Percentiles rank a stretch among this genome's conserved stretches.
phyloP scores from a whole-genome alignment of 2,888 invertebrate species.

The Schizotus pectinicornis region DNA sequence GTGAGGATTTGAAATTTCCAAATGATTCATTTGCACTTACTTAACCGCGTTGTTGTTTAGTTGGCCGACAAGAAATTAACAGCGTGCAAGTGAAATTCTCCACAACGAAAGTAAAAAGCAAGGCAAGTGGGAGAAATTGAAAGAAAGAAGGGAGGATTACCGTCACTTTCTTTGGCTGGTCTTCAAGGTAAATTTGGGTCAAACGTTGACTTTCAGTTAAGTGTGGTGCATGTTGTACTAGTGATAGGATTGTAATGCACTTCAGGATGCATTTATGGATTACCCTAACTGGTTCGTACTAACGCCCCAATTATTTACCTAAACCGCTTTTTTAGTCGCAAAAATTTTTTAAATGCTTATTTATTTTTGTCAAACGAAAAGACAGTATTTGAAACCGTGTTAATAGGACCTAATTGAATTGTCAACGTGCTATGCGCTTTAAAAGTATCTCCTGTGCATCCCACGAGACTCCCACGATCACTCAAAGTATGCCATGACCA shows the following conservation, averaged over 20 bases:
- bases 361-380: constrained; percentile 1
- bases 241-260: constrained; percentile 38
- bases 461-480: constrained; percentile 20
- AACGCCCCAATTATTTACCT: neutral
- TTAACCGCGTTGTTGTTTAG: neutral
- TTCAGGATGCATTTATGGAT: constrained; percentile 46
- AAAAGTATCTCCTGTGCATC: neutral
- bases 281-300: constrained; percentile 42
- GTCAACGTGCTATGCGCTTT: neutral
- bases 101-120: constrained; percentile 56
- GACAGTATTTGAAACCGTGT: constrained; percentile 1
- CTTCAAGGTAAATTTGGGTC: constrained; percentile 56
- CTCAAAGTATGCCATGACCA: constrained; percentile 15
- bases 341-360: neutral
- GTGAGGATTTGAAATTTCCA: neutral
- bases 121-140: constrained; percentile 55
- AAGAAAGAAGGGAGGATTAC: constrained; percentile 54
- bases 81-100: constrained; percentile 49
- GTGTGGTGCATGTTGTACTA: constrained; percentile 44
- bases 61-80: constrained; percentile 1
- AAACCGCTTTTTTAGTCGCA: neutral
- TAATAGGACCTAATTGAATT: neutral
- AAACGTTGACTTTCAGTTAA: constrained; percentile 53
- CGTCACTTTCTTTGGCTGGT: constrained; percentile 57
- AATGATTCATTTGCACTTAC: neutral